phyloP scores from a whole-genome alignment of 2,888 invertebrate genomes.

The Pyrocoelia pectoralis region DNA sequence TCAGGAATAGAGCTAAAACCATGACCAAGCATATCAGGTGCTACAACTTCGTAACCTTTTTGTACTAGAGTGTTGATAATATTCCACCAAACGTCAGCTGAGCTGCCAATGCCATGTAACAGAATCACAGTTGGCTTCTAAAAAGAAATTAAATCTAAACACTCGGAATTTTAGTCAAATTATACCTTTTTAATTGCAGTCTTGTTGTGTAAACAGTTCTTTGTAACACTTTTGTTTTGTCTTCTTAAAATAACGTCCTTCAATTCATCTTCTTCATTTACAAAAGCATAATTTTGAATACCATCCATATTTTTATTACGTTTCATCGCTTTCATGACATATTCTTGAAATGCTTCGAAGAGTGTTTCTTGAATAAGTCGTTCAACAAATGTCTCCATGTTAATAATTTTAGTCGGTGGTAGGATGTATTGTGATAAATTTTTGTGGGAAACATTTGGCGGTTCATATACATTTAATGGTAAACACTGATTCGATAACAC shows the following conservation, averaged over 20 bases:
- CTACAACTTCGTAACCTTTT: conserved; percentile 69
- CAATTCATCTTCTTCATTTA: conserved; percentile 40
- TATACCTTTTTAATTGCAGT: conserved; percentile 38
- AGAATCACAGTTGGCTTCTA: conserved; percentile 67
- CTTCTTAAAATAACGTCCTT: conserved; percentile 42
- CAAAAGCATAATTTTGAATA: conserved; percentile 52
- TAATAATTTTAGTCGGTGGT: conserved; percentile 49
- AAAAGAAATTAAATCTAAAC: conserved; percentile 31
- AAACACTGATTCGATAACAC: conserved; percentile 41
- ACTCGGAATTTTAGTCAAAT: no score
- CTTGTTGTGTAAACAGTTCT: conserved; percentile 26
- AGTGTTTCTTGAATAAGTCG: conserved; percentile 55
- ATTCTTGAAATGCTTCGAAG: conserved; percentile 56
- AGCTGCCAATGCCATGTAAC: conserved; percentile 73
- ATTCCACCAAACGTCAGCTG: conserved; percentile 69
- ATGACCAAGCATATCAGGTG: conserved; percentile 74
- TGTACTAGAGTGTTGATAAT: conserved; percentile 67
- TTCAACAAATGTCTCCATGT: conserved; percentile 56
- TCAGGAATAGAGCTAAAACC: conserved; percentile 70
- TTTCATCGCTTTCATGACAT: conserved; percentile 42
- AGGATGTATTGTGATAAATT: conserved; percentile 43
- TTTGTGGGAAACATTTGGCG: conserved; percentile 15
- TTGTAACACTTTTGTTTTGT: neutral
- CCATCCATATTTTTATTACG: conserved; percentile 35
- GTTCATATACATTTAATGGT: conserved; percentile 21